Evolutionary conservation across 2,888 invertebrate genomes (phyloP).

Genomic region (Lepidochitona cinerea): DNA sequence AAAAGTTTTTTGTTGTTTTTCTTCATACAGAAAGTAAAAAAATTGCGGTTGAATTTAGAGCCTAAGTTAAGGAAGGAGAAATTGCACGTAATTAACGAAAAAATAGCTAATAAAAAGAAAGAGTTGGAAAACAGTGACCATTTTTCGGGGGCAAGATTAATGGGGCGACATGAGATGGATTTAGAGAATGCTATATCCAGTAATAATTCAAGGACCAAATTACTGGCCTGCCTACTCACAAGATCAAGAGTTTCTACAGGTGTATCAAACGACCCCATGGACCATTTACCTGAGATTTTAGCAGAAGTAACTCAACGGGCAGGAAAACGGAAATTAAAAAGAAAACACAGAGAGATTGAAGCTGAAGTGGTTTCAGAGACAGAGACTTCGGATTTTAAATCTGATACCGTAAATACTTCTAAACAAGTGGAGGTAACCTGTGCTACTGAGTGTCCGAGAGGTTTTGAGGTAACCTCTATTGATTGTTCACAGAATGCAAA

Average conservation of each 20-base stretch:
- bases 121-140: constrained; percentile 38
- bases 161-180: constrained; percentile 59
- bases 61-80: constrained; percentile 34
- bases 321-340: constrained; percentile 3
- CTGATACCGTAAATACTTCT: not conserved
- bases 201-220: constrained; percentile 27
- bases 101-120: constrained; percentile 49
- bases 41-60: constrained; percentile 19
- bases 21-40: not conserved
- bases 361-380: not conserved
- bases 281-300: constrained; percentile 53
- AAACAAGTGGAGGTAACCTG: too few relatives aligned
- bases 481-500: not conserved
- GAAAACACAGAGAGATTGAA: constrained; percentile 4
- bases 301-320: constrained; percentile 18
- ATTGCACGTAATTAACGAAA: constrained; percentile 52
- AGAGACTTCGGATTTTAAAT: not conserved
- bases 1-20: too few relatives aligned
- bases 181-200: constrained; percentile 49
- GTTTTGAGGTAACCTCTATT: not conserved
- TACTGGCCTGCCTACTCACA: constrained; percentile 42
- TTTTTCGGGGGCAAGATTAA: constrained; percentile 39
- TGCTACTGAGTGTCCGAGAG: too few relatives aligned
- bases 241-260: constrained; percentile 3
- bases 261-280: constrained; percentile 45